Evolutionary conservation across 2,797 vertebrate genomes (phyloP).

Genomic region (Neostethus bicornis): DNA sequence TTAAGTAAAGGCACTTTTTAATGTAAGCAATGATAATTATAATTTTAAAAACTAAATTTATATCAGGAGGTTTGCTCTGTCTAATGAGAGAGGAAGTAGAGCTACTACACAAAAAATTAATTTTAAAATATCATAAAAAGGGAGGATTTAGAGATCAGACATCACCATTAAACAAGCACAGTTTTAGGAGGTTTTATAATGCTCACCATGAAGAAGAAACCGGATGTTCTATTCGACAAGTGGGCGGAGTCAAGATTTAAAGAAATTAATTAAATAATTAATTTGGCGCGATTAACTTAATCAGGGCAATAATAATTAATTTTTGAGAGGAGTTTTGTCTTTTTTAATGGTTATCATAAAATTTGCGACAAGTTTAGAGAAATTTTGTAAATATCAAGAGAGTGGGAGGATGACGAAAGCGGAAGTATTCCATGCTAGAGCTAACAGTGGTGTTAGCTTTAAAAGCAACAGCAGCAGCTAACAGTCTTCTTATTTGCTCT

Average conservation of each 20-base stretch:
- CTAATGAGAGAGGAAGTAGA: no score
- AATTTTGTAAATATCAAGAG: constrained; percentile 6
- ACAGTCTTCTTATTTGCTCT: constrained; percentile 42
- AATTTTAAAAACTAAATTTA: no score
- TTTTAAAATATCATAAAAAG: no score
- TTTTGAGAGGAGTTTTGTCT: no score
- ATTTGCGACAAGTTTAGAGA: not conserved
- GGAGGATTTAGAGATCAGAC: no score
- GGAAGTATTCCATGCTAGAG: constrained; percentile 60
- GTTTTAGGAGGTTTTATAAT: no score
- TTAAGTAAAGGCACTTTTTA: no score
- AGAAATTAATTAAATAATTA: constrained; percentile 2
- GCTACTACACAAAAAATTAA: no score
- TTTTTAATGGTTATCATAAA: accelerated
- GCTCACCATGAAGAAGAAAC: constrained; percentile 1
- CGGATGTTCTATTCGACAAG: constrained; percentile 43
- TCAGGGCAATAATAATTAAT: no score
- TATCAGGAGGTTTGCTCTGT: no score
- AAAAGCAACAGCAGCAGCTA: constrained; percentile 23
- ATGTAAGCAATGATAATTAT: no score
- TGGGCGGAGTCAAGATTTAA: constrained; percentile 47
- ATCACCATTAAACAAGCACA: no score
- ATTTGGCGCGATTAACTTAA: not conserved
- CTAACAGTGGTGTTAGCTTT: constrained; percentile 50
- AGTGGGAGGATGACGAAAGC: constrained; percentile 58